Evolutionary conservation across 2,113 vertebrate genomes (phyloP).

Genomic region (Brachyhypopomus occidentalis): DNA sequence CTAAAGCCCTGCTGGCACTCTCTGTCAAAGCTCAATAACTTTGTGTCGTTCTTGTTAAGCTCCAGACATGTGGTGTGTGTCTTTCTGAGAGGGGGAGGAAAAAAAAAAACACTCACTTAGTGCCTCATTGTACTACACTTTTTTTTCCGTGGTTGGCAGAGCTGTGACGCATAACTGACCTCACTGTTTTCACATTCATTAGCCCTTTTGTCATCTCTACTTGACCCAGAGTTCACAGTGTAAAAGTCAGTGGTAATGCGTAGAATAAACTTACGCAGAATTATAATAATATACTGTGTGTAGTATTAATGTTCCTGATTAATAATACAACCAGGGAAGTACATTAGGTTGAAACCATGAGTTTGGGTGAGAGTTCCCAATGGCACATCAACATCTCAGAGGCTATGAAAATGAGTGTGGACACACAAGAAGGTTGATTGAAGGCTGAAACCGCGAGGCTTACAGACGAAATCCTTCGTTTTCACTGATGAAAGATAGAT

Average conservation of each 20-base stretch:
- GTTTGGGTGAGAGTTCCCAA: neutral
- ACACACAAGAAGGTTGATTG: slow-evolving; percentile 48
- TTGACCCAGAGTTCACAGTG: neutral
- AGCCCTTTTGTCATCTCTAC: slow-evolving; percentile 2
- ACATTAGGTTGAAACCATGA: neutral
- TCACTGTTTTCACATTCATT: slow-evolving; percentile 19
- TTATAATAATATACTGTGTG: neutral
- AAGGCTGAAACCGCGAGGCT: slow-evolving; percentile 67
- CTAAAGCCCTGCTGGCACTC: slow-evolving; percentile 64
- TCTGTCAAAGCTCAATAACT: slow-evolving; percentile 72
- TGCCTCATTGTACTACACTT: slow-evolving; percentile 29
- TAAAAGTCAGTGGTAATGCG: neutral
- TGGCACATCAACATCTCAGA: slow-evolving; percentile 28
- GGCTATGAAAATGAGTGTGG: slow-evolving; percentile 32
- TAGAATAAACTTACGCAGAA: neutral
- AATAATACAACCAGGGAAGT: neutral
- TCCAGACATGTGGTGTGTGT: slow-evolving; percentile 67
- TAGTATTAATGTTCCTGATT: neutral
- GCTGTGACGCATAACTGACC: slow-evolving; percentile 43
- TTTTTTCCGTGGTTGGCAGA: slow-evolving; percentile 36
- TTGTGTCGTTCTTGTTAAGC: slow-evolving; percentile 60
- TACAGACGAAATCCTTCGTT: slow-evolving; percentile 74
- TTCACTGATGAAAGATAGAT: slow-evolving; percentile 68
- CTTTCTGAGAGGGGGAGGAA: slow-evolving; percentile 61
- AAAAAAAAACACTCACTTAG: slow-evolving; percentile 50